Evolutionary conservation across 37 sponge, comb jelly and placozoan species (phyloP).

Genomic region (Halisarca cf. caerulea): DNA sequence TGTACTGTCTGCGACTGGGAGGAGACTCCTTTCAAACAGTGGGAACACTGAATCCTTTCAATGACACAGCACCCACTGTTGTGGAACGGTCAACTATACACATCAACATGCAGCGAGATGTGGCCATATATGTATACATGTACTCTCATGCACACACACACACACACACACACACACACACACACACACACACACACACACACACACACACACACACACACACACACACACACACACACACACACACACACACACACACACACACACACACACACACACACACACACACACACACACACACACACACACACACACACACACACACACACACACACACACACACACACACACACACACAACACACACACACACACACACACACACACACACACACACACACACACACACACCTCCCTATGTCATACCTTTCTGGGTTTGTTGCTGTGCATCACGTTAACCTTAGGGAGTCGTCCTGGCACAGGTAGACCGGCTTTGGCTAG

Average conservation of each 20-base stretch:
- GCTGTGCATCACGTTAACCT: constrained; percentile 33
- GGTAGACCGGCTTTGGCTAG: constrained; percentile 86
- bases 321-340: neutral
- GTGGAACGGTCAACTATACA: too few relatives aligned
- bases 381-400: constrained; percentile 17
- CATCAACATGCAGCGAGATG: too few relatives aligned
- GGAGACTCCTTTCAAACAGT: too few relatives aligned
- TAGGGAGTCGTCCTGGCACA: constrained; percentile 84
- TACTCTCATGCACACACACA: too few relatives aligned
- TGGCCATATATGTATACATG: too few relatives aligned
- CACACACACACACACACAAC: neutral
- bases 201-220: too few relatives aligned
- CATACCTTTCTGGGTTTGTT: constrained; percentile 23
- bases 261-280: neutral
- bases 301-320: neutral
- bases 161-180: too few relatives aligned
- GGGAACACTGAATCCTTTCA: too few relatives aligned
- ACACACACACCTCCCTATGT: neutral
- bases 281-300: neutral
- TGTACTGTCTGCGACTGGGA: too few relatives aligned
- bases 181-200: too few relatives aligned
- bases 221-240: constrained; percentile 26
- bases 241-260: constrained; percentile 8
- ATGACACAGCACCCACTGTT: too few relatives aligned
- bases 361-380: neutral